Conservation (phyloP, 2,113 vertebrate genomes). For the Apteryx owenii region DNA sequence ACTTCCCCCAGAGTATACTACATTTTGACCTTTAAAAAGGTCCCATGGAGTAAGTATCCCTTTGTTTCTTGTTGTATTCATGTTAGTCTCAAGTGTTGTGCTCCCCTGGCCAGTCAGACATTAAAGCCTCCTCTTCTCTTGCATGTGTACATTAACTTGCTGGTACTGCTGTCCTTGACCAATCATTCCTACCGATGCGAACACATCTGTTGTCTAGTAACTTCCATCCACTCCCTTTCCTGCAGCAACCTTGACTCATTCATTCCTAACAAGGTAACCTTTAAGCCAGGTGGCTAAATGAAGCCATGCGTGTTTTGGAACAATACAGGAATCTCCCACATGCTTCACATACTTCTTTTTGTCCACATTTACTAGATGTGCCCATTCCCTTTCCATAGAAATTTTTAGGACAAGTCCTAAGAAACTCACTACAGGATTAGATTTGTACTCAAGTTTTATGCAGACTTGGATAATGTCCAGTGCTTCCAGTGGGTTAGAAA, state of each 20-base stretch:
- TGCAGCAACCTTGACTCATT: not conserved
- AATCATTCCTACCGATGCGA: not conserved
- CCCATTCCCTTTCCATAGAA: not conserved
- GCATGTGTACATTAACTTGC: not conserved
- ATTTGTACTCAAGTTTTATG: not conserved
- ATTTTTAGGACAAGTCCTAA: not conserved
- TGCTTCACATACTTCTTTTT: not conserved
- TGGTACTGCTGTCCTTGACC: not conserved
- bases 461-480: not conserved
- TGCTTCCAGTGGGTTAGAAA: not conserved
- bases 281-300: not conserved
- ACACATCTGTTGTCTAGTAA: not conserved
- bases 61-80: not conserved
- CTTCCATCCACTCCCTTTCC: not conserved
- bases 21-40: not conserved
- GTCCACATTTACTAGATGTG: not conserved
- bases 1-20: not conserved
- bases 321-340: not conserved
- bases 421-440: not conserved
- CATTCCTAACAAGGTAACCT: not conserved
- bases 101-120: fast-evolving
- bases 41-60: not conserved
- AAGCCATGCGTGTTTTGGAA: not conserved
- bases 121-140: not conserved
- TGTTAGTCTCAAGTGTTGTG: not conserved